A percentile compares a stretch with the other conserved stretches of the same genome.
These are phyloP conservation scores for Cylas formicarius DNA, from an alignment of 1,140 invertebrate species.

Conservation along the genomic window DNA sequence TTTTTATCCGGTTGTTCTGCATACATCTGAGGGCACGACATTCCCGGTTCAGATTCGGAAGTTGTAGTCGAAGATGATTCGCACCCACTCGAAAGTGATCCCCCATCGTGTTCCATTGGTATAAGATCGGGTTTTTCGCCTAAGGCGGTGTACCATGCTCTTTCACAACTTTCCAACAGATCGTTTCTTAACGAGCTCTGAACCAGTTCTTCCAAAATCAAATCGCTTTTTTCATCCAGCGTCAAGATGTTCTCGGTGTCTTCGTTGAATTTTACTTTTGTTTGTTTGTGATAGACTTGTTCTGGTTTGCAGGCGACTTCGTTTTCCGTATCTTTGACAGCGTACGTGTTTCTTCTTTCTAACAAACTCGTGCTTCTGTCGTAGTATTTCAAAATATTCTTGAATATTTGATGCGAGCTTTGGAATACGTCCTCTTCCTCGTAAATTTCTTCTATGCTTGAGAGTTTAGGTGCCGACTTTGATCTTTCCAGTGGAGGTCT, in stretches of 20 bases:
- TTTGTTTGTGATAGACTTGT: too few species aligned
- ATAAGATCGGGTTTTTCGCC: conserved; percentile 29
- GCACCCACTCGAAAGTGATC: conserved; percentile 69
- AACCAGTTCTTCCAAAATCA: conserved; percentile 31
- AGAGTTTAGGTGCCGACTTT: conserved; percentile 90
- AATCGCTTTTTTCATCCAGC: conserved; percentile 28
- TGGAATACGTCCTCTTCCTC: conserved; percentile 65
- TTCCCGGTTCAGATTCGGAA: conserved; percentile 33
- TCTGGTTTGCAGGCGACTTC: too few species aligned
- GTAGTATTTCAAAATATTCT: conserved; percentile 31
- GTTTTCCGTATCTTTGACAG: conserved; percentile 1
- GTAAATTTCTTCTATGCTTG: conserved; percentile 85
- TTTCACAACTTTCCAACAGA: conserved; percentile 32
- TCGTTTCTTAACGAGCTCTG: conserved; percentile 30
- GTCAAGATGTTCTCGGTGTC: too few species aligned
- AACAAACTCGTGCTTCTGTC: conserved; percentile 28
- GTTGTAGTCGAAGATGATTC: conserved; percentile 69
- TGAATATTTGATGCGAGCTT: conserved; percentile 23
- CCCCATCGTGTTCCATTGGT: conserved; percentile 56
- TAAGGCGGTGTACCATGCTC: conserved; percentile 30
- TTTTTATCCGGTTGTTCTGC: conserved; percentile 33
- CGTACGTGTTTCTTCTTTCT: conserved; percentile 22
- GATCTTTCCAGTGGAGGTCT: conserved; percentile 87
- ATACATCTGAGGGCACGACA: conserved; percentile 33
- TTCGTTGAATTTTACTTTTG: too few species aligned